Evolutionary conservation across 2,888 invertebrate genomes (phyloP), one percentile per base, ranked within the genome.

Genomic region (Machimus rusticus): DNA sequence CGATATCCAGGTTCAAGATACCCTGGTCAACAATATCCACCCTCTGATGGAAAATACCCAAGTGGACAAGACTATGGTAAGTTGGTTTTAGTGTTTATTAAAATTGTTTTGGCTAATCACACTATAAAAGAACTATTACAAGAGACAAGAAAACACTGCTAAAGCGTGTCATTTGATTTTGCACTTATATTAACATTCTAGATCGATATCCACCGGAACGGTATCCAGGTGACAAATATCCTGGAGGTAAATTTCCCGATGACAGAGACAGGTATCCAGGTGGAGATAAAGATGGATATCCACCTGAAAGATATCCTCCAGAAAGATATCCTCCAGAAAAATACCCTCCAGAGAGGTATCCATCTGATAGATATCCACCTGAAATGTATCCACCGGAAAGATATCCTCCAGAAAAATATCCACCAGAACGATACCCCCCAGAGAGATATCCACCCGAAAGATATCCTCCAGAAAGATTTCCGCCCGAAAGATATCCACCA

Each of bases 401-500:
- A 87, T 2, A 81, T 90, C 90, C 74, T 90, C 82, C 91, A 39
- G 86, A 89, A 39, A 91, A 93, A 46, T 66, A 77, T n/a, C 66
- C 93, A 28, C 88, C 89, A 74, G 91, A 92, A 57, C 94, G 94
- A 90, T 92, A 93, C 81, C 93, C 93, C 55, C 92, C 93, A 86
- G 93, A 93, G 8, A 94, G 94, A 87, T 94, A 93, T 90, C 93
- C 94, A 34, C 87, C 89, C 23, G 90, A 93, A 89, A 90, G 92
- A 88, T 93, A 93, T 89, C 93, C 93, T 9, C 82, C 89, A 5
- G 91, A 92, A 86, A 90, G 93, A 74, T 94, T 93, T 89, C 94
- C 94, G 16, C 82, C 79, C 1, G 87, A 85, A 23, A 57, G 85
- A 46, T 87, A 87, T 23, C 87, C 87, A 2, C 89, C 84, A 43